Evolutionary conservation across 2,113 vertebrate genomes (phyloP).

Genomic region (Semnornis frantzii): DNA sequence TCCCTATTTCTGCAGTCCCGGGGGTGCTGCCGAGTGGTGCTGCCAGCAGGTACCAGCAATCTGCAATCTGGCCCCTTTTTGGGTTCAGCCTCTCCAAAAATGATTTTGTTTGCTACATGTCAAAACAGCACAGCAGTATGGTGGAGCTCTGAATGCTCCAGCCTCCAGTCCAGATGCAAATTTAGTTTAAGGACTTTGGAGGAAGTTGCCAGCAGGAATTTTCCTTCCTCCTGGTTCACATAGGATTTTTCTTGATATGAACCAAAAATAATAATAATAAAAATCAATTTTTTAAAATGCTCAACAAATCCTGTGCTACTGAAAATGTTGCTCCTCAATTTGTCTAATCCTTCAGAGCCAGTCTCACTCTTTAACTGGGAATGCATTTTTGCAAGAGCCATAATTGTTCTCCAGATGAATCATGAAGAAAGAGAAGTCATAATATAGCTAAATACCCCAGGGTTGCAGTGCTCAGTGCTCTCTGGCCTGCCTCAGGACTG

Average conservation of each 20-base stretch:
- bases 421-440: background rate
- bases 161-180: rapidly evolving
- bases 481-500: slow-evolving; percentile 4
- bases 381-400: background rate
- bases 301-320: background rate
- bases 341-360: slow-evolving; percentile 1
- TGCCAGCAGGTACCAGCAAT: background rate
- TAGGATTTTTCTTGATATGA: background rate
- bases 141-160: background rate
- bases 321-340: background rate
- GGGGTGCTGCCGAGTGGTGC: background rate
- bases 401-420: slow-evolving; percentile 19
- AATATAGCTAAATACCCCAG: background rate
- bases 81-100: background rate
- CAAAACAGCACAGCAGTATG: background rate
- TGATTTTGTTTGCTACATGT: background rate
- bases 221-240: background rate
- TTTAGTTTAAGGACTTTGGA: background rate
- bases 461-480: background rate
- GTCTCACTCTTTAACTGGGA: slow-evolving; percentile 13
- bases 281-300: background rate
- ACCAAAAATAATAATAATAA: background rate
- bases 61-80: rapidly evolving
- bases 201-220: background rate
- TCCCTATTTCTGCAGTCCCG: background rate